phyloP scores from a whole-genome alignment of 2,888 invertebrate genomes.

The Drosophila yooni region DNA sequence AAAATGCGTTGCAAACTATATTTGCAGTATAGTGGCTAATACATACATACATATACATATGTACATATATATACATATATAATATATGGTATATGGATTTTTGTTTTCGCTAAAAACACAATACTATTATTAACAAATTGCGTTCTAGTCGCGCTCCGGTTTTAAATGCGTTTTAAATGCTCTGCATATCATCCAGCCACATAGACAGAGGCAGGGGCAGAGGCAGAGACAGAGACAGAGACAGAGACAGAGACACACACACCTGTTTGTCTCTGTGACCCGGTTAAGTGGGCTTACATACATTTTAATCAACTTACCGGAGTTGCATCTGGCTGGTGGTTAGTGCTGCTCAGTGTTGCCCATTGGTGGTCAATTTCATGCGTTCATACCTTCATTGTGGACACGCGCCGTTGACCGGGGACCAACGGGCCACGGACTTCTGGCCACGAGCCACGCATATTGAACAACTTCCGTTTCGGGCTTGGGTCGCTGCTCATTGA shows the following conservation, averaged over 20 bases:
- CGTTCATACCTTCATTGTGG: constrained; percentile 63
- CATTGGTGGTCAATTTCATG: constrained; percentile 70
- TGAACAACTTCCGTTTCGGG: constrained; percentile 70
- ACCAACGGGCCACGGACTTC: constrained; percentile 22
- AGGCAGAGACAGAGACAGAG: too few species aligned
- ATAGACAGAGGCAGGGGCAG: background rate
- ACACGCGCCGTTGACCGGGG: constrained; percentile 42
- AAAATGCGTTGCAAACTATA: constrained; percentile 64
- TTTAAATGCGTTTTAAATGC: constrained; percentile 24
- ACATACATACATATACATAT: background rate
- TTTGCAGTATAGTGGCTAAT: constrained; percentile 8
- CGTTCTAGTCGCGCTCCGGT: constrained; percentile 41
- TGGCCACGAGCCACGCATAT: constrained; percentile 65
- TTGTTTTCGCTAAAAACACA: constrained; percentile 7
- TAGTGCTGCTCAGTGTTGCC: constrained; percentile 17
- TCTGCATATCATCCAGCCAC: background rate
- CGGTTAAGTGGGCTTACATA: constrained; percentile 49
- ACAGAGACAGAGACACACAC: constrained; percentile 9
- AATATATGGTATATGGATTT: constrained; percentile 6
- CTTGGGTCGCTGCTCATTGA: constrained; percentile 21
- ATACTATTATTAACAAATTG: constrained; percentile 29
- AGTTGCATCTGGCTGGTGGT: constrained; percentile 8
- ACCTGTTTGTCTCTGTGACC: constrained; percentile 44
- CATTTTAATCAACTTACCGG: constrained; percentile 54
- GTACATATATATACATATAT: background rate